Evolutionary conservation across 2,888 invertebrate genomes (phyloP).

Genomic region (Cosmopolites sordidus): DNA sequence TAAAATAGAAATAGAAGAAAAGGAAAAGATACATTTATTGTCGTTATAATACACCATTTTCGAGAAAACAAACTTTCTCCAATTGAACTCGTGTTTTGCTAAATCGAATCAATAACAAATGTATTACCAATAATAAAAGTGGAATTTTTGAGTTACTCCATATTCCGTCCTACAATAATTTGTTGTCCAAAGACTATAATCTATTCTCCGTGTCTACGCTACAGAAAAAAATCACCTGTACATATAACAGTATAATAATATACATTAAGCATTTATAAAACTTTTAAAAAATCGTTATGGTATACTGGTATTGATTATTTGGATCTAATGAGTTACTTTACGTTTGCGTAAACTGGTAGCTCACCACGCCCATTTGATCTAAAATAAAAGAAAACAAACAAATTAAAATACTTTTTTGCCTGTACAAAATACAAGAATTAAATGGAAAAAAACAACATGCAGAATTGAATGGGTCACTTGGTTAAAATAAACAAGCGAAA

Average conservation of each 20-base stretch:
- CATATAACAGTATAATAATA: slow-evolving; percentile 36
- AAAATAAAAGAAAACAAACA: slow-evolving; percentile 33
- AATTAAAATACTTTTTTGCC: no score
- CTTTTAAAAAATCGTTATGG: slow-evolving; percentile 36
- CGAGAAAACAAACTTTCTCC: no score
- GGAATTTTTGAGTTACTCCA: no score
- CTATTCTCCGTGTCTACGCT: slow-evolving; percentile 11
- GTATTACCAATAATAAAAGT: no score
- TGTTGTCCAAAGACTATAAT: no score
- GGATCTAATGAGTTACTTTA: slow-evolving; percentile 4
- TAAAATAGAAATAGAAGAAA: no score
- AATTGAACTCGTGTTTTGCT: no score
- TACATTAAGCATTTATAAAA: slow-evolving; percentile 35
- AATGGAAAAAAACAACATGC: background rate
- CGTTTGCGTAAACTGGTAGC: slow-evolving; percentile 53
- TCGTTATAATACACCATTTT: no score
- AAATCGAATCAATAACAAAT: no score
- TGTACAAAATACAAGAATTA: no score
- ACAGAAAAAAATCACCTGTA: slow-evolving; percentile 34
- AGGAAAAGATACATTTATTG: no score
- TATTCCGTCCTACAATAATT: no score
- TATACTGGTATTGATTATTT: slow-evolving; percentile 27
- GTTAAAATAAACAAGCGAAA: slow-evolving; percentile 6
- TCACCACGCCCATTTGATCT: slow-evolving; percentile 52
- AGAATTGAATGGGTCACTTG: background rate